These are phyloP conservation scores for Pelecanus crispus DNA, from an alignment of 2,113 vertebrate genomes.

Conservation along the genomic window DNA sequence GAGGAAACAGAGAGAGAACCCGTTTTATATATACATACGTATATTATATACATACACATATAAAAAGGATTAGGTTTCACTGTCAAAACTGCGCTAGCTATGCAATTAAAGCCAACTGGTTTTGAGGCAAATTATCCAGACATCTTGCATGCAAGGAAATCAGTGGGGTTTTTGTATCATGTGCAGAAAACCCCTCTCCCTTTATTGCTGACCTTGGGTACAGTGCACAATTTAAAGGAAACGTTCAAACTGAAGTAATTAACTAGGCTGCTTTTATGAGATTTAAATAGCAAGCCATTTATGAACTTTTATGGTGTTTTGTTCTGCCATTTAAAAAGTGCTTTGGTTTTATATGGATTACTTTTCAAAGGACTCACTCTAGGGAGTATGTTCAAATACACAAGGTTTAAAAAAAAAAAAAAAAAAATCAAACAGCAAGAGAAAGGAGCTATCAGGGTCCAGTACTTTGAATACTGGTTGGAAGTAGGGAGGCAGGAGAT, in stretches of 20 bases:
- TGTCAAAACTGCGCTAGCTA: neutral
- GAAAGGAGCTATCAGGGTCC: constrained; percentile 44
- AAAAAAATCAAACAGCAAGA: constrained; percentile 33
- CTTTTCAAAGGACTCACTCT: constrained; percentile 70
- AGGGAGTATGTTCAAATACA: constrained; percentile 73
- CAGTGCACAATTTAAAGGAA: constrained; percentile 57
- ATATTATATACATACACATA: accelerated
- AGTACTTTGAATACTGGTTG: constrained; percentile 56
- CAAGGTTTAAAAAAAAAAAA: neutral
- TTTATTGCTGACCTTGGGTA: constrained; percentile 62
- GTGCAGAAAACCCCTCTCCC: constrained; percentile 22
- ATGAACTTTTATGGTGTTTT: constrained; percentile 73
- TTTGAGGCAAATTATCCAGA: neutral
- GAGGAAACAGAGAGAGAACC: neutral
- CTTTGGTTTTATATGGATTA: constrained; percentile 66
- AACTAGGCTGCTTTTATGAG: constrained; percentile 72
- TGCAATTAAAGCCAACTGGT: neutral
- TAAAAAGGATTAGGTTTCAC: neutral
- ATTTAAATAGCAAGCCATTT: constrained; percentile 72
- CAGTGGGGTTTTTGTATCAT: neutral
- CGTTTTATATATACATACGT: accelerated
- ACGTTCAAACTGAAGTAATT: constrained; percentile 75
- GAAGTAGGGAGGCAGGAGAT: constrained; percentile 44
- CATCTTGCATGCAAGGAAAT: neutral
- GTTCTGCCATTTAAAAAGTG: constrained; percentile 60